Evolutionary conservation across 23 tunicate species (phyloP).

Genomic region (Phallusia fumigata): DNA sequence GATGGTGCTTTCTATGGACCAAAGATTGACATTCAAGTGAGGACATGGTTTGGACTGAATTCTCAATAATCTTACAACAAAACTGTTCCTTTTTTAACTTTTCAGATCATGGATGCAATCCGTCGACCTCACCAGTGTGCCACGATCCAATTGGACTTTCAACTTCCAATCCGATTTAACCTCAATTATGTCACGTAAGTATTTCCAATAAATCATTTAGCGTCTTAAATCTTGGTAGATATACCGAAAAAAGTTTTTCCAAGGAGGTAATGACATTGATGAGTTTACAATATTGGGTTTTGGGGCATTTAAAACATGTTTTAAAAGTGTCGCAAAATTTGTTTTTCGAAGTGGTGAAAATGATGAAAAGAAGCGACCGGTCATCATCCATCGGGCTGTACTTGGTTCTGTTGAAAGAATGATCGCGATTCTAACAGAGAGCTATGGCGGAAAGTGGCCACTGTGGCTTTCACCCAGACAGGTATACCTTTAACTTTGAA

Average conservation of each 20-base stretch:
- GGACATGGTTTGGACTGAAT: too few relatives aligned
- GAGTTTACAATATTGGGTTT: too few relatives aligned
- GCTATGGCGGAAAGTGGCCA: conserved; percentile 98
- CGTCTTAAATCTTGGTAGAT: background rate
- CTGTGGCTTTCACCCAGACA: conserved; percentile 98
- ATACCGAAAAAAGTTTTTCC: too few relatives aligned
- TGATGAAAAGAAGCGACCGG: conserved; percentile 94
- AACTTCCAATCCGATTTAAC: conserved; percentile 92
- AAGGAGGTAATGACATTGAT: too few relatives aligned
- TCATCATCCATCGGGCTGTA: conserved; percentile 94
- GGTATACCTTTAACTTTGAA: too few relatives aligned
- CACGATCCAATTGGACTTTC: conserved; percentile 96
- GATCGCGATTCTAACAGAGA: conserved; percentile 95
- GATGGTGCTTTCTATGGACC: conserved; percentile 99
- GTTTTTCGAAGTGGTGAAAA: conserved; percentile 69
- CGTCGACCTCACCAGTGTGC: conserved; percentile 98
- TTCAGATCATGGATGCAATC: conserved; percentile 89
- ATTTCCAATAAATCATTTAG: background rate
- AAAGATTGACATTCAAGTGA: conserved; percentile 39
- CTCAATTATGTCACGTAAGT: conserved; percentile 91
- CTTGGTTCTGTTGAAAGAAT: conserved; percentile 96
- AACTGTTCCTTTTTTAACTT: too few relatives aligned
- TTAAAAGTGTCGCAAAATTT: too few relatives aligned
- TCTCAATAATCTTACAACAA: too few relatives aligned
- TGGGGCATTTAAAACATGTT: too few relatives aligned